Conservation (phyloP, 2,113 vertebrate genomes). For the Zingel zingel region DNA sequence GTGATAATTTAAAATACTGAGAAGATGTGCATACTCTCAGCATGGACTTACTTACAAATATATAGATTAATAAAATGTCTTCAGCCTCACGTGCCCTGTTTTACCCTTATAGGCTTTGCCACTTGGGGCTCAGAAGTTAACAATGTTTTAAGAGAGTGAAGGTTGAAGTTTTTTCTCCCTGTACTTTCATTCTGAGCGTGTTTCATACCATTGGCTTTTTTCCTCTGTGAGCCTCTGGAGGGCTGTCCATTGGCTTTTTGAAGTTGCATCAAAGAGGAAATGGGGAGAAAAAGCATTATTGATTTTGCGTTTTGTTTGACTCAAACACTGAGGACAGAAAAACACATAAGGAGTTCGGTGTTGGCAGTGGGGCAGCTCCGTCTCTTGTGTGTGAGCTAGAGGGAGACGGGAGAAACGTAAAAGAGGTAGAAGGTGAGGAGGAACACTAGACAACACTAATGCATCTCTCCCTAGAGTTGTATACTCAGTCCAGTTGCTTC, state of each 20-base stretch:
- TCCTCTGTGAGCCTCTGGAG: slow-evolving; percentile 80
- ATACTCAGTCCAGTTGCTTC: slow-evolving; percentile 48
- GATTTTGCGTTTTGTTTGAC: slow-evolving; percentile 90
- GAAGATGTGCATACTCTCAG: not conserved
- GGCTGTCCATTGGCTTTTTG: slow-evolving; percentile 85
- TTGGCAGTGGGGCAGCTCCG: slow-evolving; percentile 64
- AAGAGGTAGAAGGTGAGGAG: slow-evolving; percentile 64
- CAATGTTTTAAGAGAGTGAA: slow-evolving; percentile 65
- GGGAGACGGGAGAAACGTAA: slow-evolving; percentile 41
- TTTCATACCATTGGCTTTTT: slow-evolving; percentile 71
- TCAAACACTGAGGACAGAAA: slow-evolving; percentile 84
- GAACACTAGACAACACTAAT: slow-evolving; percentile 64
- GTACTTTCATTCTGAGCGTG: slow-evolving; percentile 72
- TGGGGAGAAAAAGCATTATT: slow-evolving; percentile 85
- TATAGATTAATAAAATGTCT: slow-evolving; percentile 10
- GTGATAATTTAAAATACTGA: slow-evolving; percentile 14
- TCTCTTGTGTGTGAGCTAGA: slow-evolving; percentile 64
- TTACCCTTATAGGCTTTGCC: slow-evolving; percentile 43
- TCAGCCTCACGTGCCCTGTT: slow-evolving; percentile 3
- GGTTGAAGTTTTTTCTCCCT: slow-evolving; percentile 65
- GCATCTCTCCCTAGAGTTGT: slow-evolving; percentile 56
- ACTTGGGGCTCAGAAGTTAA: slow-evolving; percentile 72
- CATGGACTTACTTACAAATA: not conserved
- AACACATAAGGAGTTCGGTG: slow-evolving; percentile 78
- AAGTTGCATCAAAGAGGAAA: slow-evolving; percentile 89